Conservation (phyloP, 2,797 vertebrate species). For the Danio choprae region DNA sequence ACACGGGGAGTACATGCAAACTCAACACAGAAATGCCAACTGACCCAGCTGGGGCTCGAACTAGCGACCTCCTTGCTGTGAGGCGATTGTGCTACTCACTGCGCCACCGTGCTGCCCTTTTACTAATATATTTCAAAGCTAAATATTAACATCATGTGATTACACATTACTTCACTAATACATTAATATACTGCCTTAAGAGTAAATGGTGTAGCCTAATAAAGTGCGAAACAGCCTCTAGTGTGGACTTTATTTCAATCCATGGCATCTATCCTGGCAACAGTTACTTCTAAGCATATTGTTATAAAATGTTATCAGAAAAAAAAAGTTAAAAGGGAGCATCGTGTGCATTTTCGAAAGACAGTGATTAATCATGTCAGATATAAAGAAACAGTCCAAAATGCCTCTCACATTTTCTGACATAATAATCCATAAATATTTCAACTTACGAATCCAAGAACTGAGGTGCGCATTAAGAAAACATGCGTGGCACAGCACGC, state of each 20-base stretch:
- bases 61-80: no score
- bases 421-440: constrained; percentile 24
- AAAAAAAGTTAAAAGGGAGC: constrained; percentile 1
- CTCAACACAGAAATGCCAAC: no score
- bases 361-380: constrained; percentile 7
- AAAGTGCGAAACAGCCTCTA: neutral
- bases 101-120: no score
- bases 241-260: neutral
- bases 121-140: neutral
- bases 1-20: no score
- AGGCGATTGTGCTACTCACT: no score
- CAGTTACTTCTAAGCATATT: neutral
- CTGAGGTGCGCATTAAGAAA: constrained; percentile 36
- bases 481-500: constrained; percentile 44
- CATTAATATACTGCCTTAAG: neutral
- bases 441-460: constrained; percentile 38
- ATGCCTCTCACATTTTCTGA: constrained; percentile 41
- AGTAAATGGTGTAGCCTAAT: neutral
- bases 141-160: neutral
- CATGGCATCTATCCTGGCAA: neutral
- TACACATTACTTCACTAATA: neutral
- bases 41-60: no score
- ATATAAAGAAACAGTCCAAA: constrained; percentile 39
- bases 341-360: neutral
- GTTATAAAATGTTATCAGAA: neutral